A percentile compares a stretch with the other conserved stretches of the same genome.
These are phyloP conservation scores for Orchesella cincta DNA, from an alignment of 1,140 invertebrate genomes.

Conservation along the genomic window DNA sequence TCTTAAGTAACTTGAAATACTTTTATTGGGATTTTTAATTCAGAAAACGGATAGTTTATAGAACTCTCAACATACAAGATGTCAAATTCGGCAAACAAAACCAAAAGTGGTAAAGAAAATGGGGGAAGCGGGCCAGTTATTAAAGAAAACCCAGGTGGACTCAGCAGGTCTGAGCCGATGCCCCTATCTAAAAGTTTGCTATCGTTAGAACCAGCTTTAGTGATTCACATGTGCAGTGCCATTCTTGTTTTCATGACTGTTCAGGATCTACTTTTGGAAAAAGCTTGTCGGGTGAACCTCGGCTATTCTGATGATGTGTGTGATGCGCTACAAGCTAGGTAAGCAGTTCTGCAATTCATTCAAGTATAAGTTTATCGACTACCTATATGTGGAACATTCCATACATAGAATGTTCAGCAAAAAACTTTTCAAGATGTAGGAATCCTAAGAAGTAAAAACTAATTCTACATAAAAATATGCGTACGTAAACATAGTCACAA, in stretches of 20 bases:
- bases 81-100: background rate
- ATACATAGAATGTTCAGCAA: no score
- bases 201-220: background rate
- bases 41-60: no score
- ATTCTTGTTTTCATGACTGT: slow-evolving; percentile 45
- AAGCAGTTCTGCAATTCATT: no score
- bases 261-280: slow-evolving; percentile 73
- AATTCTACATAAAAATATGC: no score
- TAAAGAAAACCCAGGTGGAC: slow-evolving; percentile 18
- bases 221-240: slow-evolving; percentile 41
- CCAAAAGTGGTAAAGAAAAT: background rate
- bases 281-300: slow-evolving; percentile 79
- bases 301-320: slow-evolving; percentile 70
- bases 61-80: background rate
- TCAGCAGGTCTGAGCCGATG: background rate
- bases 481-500: no score
- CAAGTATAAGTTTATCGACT: no score
- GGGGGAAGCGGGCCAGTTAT: background rate
- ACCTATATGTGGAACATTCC: no score
- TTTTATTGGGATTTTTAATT: background rate
- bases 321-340: slow-evolving; percentile 61
- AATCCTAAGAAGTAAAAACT: no score
- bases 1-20: background rate
- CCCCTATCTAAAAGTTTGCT: background rate
- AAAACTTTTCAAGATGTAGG: no score